Evolutionary conservation across 2,113 vertebrate genomes (phyloP).

Genomic region (Aldabrachelys gigantea): DNA sequence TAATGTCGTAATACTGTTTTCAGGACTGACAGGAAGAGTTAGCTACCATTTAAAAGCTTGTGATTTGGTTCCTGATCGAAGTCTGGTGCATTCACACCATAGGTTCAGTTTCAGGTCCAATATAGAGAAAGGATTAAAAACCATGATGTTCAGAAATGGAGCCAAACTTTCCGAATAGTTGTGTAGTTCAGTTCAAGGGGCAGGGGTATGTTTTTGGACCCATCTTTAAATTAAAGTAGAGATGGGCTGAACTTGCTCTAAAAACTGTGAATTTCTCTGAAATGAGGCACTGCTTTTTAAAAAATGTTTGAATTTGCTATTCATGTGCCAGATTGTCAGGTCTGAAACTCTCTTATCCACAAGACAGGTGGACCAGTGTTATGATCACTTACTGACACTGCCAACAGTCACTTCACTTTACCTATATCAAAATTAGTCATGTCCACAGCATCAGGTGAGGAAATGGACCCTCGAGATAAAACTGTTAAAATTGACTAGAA

Average conservation of each 20-base stretch:
- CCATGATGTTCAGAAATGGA: not conserved
- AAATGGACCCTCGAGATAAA: slow-evolving; percentile 25
- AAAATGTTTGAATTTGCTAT: slow-evolving; percentile 46
- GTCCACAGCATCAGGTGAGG: not conserved
- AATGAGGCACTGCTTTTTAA: slow-evolving; percentile 3
- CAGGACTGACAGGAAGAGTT: not conserved
- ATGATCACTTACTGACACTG: slow-evolving; percentile 45
- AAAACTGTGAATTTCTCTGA: not conserved
- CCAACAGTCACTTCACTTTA: slow-evolving; percentile 42
- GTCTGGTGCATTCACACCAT: not conserved
- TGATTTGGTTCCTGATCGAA: not conserved
- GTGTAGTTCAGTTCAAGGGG: not conserved
- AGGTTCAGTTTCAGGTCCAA: not conserved
- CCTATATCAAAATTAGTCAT: slow-evolving; percentile 13
- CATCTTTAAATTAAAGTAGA: slow-evolving; percentile 34
- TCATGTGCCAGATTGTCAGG: slow-evolving; percentile 41
- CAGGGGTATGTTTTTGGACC: not conserved
- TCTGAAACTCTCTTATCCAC: slow-evolving; percentile 36
- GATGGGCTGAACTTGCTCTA: not conserved
- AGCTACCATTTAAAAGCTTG: not conserved
- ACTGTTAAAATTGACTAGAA: not conserved
- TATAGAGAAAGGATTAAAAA: not conserved
- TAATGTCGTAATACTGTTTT: not conserved
- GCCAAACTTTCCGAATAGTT: not conserved
- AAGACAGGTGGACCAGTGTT: slow-evolving; percentile 23